phyloP scores from a whole-genome alignment of 2,113 vertebrate species.

The Hypocryptadius cinnamomeus region DNA sequence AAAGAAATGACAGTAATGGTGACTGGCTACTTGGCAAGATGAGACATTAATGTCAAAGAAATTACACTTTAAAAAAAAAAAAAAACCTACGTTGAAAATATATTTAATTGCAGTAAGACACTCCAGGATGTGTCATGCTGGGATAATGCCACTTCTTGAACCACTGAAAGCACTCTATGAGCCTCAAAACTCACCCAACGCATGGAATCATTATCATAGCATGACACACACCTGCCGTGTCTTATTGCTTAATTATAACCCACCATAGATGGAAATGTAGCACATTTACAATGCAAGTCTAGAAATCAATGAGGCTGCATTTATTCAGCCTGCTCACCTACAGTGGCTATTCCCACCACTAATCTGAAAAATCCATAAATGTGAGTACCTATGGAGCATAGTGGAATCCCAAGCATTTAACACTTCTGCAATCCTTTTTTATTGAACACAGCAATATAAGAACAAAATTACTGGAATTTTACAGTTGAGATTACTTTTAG shows the following conservation, averaged over 20 bases:
- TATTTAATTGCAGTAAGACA: conserved; percentile 79
- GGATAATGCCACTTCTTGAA: conserved; percentile 83
- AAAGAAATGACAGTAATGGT: conserved; percentile 56
- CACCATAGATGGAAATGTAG: conserved; percentile 76
- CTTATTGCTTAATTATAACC: conserved; percentile 84
- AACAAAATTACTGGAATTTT: neutral
- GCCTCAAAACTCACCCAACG: conserved; percentile 80
- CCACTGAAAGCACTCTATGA: conserved; percentile 82
- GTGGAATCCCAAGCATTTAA: neutral
- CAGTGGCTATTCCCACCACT: conserved; percentile 37
- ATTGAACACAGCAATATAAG: neutral
- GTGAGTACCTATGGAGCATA: neutral
- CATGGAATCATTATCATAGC: conserved; percentile 83
- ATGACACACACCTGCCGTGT: conserved; percentile 82
- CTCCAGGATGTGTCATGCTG: conserved; percentile 81
- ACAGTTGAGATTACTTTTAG: neutral
- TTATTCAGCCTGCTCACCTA: conserved; percentile 62
- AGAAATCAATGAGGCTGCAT: conserved; percentile 70
- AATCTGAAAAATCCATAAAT: neutral
- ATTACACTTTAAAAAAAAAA: conserved; percentile 71
- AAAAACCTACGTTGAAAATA: conserved; percentile 66
- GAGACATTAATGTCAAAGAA: conserved; percentile 75
- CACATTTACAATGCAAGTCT: conserved; percentile 73
- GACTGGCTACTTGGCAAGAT: conserved; percentile 72
- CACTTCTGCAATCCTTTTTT: neutral